phyloP scores from a whole-genome alignment of 2,113 vertebrate genomes.

The Lagopus muta region DNA sequence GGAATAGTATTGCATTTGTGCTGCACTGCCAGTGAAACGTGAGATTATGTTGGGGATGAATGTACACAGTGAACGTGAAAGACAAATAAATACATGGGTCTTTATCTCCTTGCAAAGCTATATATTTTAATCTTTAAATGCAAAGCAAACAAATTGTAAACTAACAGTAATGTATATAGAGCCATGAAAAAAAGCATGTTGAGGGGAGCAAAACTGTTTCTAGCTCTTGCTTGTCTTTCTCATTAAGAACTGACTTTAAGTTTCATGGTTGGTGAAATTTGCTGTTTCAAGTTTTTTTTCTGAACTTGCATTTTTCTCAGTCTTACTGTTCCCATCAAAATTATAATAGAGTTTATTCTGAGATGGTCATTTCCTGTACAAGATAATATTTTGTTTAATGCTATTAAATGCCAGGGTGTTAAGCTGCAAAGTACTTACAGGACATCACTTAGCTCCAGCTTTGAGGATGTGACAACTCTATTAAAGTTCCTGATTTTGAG shows the following conservation, averaged over 20 bases:
- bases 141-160: accelerated
- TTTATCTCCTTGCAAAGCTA: background rate
- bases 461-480: background rate
- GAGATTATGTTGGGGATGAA: accelerated
- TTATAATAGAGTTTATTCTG: background rate
- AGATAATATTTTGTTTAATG: background rate
- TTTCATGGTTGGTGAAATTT: background rate
- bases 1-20: accelerated
- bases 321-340: accelerated
- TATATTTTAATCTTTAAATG: background rate
- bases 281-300: background rate
- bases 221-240: background rate
- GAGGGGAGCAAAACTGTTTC: background rate
- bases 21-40: accelerated
- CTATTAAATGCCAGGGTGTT: background rate
- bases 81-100: accelerated
- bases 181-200: no score
- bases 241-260: background rate
- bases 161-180: background rate
- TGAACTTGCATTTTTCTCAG: background rate
- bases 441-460: accelerated
- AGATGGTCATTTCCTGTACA: accelerated
- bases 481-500: background rate
- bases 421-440: background rate
- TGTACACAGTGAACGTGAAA: accelerated